Evolutionary conservation across 2,797 vertebrate genomes (phyloP), one percentile per base, ranked within the genome.

Genomic region (Micropoecilia bifurca): DNA sequence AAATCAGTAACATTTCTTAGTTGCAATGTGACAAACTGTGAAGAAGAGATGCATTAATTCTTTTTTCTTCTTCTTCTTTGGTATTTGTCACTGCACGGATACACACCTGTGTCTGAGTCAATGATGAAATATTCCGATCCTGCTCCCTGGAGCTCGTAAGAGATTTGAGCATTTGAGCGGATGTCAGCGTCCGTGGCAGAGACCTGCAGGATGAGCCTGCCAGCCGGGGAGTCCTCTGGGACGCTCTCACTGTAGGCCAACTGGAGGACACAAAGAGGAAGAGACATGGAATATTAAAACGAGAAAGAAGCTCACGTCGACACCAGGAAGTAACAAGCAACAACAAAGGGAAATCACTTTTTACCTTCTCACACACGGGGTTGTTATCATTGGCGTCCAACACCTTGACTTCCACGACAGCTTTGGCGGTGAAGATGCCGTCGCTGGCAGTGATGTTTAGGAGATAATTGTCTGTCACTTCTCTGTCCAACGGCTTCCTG

Each of bases 321-420:
- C 47, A 48, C 6, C 1, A 25, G 3, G 30, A 77, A 71, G 20
- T 13, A 74, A 75, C n/a, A 0, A 20, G 43, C 43, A 74, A 53
- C 12, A 61, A 47, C 47, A 79, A 66, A 79, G 0, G 43, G 69
- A 74, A 76, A 74, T 45, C 3, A 80, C 47, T 71, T 20, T 78
- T 83, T 95, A 99, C 99, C 98, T 98, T 98, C 91, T 99, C 97
- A 47, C 99, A 99, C 25, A 97, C 93, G 25, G 99, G 99, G 85
- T 94, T 97, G 88, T 99, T 99, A 95, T 99, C 99, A 74, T 99
- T 99, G 87, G 98, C 98, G 80, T 99, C 99, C 79, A 99, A 96
- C 79, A 99, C 98, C 92, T 99, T 99, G 88, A 99, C 98, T 89
- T 99, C 99, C 59, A 99, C 98, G 9, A 97, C 86, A 14, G 99